Base-by-base conservation (phyloP, 2,888 invertebrate genomes). In the Ophion obscuratus region DNA sequence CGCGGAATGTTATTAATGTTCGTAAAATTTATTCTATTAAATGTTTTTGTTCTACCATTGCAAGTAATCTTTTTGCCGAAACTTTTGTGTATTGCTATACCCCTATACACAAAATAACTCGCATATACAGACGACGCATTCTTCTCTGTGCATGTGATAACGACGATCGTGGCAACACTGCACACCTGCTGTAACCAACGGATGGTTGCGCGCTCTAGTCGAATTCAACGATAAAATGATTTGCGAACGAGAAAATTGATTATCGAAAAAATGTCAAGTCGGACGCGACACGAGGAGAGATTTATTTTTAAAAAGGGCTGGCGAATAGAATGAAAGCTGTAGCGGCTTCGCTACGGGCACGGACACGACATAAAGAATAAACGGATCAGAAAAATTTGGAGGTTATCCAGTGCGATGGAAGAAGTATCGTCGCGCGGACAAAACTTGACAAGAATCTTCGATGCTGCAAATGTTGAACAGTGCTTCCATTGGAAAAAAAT, bases 391-490 rank as follows among this genome's bases (percentile, higher is more conserved):
- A 64, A 66, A 66, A 66, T 66, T 27, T 66, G 10, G 66, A 66
- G 66, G 66, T 71, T 31, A 71, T 31, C 71, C 53, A 11, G 27
- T 71, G 71, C 31, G 36, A 73, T 57, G 86, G 87, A 17, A 80
- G 74, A 31, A 86, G 84, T 57, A 87, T 88, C 59, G 83, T 87
- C 7, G 86, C 87, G 27, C 70, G 87, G 40, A 47, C 57, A 82
- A 78, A 66, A 71, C 64, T 88, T 20, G 74, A 70, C 3, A 73
- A 87, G 44, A 84, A 87, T 57, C 75, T 88, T 3, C 85, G 79
- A 78, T 87, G 87, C 75, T 71, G 74, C n/a, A 64, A 80, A n/a
- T 88, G 87, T 74, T 36, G 76, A 53, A 73, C 81, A 73, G 80
- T 73, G 24, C 64, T 88, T 68, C 76, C 61, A 31, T 71, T 86